These are phyloP conservation scores for Parus major DNA, from an alignment of 2,113 vertebrate species.

Conservation along the genomic window DNA sequence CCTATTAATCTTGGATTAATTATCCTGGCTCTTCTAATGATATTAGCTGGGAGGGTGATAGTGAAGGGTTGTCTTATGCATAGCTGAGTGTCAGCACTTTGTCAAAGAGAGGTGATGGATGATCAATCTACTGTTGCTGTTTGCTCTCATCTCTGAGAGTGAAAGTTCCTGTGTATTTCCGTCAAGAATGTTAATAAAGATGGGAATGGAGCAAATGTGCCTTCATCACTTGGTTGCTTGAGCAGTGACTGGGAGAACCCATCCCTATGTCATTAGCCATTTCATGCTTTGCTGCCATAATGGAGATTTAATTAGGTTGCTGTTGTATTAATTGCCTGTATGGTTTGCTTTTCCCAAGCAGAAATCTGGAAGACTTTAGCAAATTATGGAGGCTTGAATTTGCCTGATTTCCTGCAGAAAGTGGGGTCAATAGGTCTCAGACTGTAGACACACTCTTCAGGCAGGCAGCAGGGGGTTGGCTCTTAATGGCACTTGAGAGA, in stretches of 20 bases:
- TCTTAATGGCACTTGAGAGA: conserved; percentile 78
- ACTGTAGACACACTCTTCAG: conserved; percentile 80
- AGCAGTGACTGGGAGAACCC: background rate
- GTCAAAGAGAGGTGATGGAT: conserved; percentile 18
- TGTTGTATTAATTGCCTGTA: conserved; percentile 70
- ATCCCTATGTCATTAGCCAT: conserved; percentile 26
- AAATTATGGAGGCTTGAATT: conserved; percentile 80
- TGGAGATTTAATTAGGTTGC: conserved; percentile 68
- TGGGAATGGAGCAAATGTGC: background rate
- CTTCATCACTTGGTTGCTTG: background rate
- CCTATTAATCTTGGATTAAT: conserved; percentile 39
- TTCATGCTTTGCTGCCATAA: conserved; percentile 55
- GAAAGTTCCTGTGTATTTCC: background rate
- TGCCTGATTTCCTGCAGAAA: conserved; percentile 80
- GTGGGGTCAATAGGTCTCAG: conserved; percentile 83
- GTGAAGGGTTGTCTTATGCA: background rate
- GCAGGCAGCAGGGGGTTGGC: conserved; percentile 79
- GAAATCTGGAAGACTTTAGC: conserved; percentile 74
- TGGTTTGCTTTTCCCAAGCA: conserved; percentile 72
- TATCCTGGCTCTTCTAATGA: background rate
- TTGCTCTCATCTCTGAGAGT: background rate
- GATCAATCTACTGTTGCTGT: background rate
- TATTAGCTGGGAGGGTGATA: background rate
- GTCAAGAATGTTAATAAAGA: background rate
- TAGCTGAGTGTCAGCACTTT: conserved; percentile 8